A percentile compares a stretch with the other conserved stretches of the same genome.
Conservation (phyloP, 2,797 vertebrate genomes). For the Pempheris klunzingeri region DNA sequence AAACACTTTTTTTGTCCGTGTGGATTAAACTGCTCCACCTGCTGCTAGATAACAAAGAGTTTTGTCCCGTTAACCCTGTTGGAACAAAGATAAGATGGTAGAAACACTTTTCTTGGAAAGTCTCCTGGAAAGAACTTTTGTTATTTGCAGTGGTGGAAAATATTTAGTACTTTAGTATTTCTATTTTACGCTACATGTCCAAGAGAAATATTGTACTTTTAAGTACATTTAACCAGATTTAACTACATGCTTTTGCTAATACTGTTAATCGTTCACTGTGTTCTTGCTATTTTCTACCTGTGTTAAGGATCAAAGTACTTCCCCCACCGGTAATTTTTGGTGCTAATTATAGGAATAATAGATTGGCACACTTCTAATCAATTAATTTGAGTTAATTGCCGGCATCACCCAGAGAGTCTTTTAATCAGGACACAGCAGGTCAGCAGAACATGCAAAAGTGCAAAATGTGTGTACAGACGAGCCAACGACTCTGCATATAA, state of each 20-base stretch:
- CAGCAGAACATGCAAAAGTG: background rate
- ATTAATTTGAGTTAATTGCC: background rate
- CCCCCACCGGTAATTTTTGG: background rate
- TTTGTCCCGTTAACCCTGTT: background rate
- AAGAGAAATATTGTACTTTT: background rate
- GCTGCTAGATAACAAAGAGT: background rate
- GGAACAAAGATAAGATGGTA: background rate
- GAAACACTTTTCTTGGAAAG: too few species aligned
- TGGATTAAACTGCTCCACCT: background rate
- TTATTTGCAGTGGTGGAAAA: background rate
- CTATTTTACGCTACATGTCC: background rate
- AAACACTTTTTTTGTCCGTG: background rate
- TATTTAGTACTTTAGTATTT: background rate
- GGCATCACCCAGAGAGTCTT: background rate
- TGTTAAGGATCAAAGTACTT: background rate
- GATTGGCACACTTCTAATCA: conserved; percentile 11
- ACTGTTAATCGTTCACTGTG: background rate
- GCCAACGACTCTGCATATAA: background rate
- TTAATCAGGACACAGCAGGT: conserved; percentile 21
- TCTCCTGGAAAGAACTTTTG: background rate
- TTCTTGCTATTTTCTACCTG: background rate
- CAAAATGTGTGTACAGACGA: background rate
- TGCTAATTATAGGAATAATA: background rate
- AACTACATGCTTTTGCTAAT: background rate
- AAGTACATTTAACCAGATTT: background rate